phyloP scores from a whole-genome alignment of 2,113 vertebrate species.

The Tinamus guttatus region DNA sequence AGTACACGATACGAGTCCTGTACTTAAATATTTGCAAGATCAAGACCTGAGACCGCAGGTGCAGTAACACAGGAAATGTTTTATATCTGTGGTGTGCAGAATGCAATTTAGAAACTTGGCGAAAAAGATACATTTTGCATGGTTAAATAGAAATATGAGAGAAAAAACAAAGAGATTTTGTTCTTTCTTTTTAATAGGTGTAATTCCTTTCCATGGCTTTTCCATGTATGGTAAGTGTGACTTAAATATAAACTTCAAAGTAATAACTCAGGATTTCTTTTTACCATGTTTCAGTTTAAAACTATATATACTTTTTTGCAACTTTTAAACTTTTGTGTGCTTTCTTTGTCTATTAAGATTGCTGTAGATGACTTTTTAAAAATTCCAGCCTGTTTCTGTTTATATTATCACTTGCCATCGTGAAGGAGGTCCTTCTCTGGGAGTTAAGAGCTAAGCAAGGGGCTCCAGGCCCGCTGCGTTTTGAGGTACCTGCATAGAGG shows the following conservation, averaged over 20 bases:
- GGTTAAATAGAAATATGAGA: neutral
- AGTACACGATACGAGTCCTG: neutral
- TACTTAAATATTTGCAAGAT: neutral
- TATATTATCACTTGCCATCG: neutral
- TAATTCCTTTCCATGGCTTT: slow-evolving; percentile 97
- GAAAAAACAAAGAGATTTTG: slow-evolving; percentile 36
- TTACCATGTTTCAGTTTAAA: neutral
- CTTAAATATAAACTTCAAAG: neutral
- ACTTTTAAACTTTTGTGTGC: neutral
- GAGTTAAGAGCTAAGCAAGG: neutral
- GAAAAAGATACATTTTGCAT: neutral
- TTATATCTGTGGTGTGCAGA: neutral
- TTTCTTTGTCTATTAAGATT: neutral
- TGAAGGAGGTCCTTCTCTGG: neutral
- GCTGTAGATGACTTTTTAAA: neutral
- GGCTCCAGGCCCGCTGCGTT: neutral
- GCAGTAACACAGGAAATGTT: neutral
- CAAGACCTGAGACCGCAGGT: neutral
- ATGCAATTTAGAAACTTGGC: neutral
- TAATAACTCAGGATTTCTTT: neutral
- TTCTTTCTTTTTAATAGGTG: slow-evolving; percentile 90
- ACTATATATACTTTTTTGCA: neutral
- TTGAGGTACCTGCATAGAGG: neutral
- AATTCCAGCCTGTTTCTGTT: neutral
- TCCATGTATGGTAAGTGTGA: slow-evolving; percentile 96